Base-by-base conservation (phyloP, 2,797 vertebrate species). In the Eulemur rubriventer region DNA sequence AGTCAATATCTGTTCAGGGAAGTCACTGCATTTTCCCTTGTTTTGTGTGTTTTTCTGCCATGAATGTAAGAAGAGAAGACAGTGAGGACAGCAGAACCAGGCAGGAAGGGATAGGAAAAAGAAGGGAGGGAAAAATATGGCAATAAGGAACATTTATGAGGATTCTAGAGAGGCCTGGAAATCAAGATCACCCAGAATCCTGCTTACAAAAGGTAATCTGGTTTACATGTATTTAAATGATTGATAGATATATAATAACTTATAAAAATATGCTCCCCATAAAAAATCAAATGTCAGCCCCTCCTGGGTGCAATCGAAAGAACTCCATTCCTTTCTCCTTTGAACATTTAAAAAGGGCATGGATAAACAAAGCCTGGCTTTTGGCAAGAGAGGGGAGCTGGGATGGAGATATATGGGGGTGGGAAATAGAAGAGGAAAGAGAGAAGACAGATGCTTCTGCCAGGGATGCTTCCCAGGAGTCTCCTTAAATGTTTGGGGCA, bases 261-360 rank as follows among this genome's bases (percentile, higher is more conserved):
- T 84, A 70, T 6, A 95, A 91, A 84, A 89, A 86, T 75, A 28
- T 79, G 55, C 41, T 92, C 7, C 33, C 12, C 55, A 24, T 94
- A 85, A 82, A 93, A 86, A 88, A 85, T 91, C 35, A 95, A 82
- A 89, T 86, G 78, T 76, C 9, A 91, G 7, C 17, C 43, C 28
- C 28, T 61, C 22, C 11, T 92, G 12, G 75, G 61, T 87, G 11
- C 9, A 75, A 38, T 55, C 28, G 22, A 78, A 97, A 81, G n/a
- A 67, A 57, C 10, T 76, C 41, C 18, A 67, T 26, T 78, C 50
- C 52, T 84, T 67, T 91, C 30, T 88, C 9, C n/a, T 89, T 61
- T 88, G 52, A 89, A 78, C 18, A 87, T 13, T 67, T 57, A 38
- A 80, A 48, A 2, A 63, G 48, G 61, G 1, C 89, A 52, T 91